phyloP scores from a whole-genome alignment of 2,797 vertebrate genomes.

The Falco columbarius region DNA sequence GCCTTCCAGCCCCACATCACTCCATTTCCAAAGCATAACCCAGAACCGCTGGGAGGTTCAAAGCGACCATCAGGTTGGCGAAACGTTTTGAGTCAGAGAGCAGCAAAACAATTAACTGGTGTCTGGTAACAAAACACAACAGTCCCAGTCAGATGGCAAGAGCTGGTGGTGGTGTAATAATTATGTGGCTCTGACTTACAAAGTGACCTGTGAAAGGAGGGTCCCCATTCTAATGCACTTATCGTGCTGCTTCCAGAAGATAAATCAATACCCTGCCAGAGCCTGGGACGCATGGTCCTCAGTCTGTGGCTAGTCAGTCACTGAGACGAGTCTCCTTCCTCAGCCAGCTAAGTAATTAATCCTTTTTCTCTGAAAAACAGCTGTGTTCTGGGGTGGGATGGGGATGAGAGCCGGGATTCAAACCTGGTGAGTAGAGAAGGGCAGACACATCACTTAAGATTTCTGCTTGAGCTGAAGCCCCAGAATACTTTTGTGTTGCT shows the following conservation, averaged over 20 bases:
- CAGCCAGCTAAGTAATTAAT: background rate
- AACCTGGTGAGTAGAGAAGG: background rate
- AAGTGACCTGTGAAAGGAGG: background rate
- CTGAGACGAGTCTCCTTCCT: background rate
- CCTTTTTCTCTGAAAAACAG: background rate
- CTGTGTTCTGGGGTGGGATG: background rate
- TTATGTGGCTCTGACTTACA: background rate
- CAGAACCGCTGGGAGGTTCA: background rate
- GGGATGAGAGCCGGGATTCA: background rate
- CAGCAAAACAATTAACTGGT: background rate
- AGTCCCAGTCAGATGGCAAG: background rate
- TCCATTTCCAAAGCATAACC: background rate
- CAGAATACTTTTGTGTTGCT: background rate
- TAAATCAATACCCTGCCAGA: background rate
- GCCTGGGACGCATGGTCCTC: background rate
- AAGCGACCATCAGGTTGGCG: rapidly evolving
- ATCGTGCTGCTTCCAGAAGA: background rate
- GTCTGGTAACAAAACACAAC: background rate
- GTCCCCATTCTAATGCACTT: background rate
- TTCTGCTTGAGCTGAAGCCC: background rate
- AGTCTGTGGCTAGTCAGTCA: background rate
- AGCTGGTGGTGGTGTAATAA: background rate
- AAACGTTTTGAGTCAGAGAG: background rate
- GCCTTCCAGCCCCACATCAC: background rate
- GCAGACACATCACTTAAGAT: background rate